Base-by-base conservation (phyloP, 2,888 invertebrate species). In the Drosophila kanekoi region DNA sequence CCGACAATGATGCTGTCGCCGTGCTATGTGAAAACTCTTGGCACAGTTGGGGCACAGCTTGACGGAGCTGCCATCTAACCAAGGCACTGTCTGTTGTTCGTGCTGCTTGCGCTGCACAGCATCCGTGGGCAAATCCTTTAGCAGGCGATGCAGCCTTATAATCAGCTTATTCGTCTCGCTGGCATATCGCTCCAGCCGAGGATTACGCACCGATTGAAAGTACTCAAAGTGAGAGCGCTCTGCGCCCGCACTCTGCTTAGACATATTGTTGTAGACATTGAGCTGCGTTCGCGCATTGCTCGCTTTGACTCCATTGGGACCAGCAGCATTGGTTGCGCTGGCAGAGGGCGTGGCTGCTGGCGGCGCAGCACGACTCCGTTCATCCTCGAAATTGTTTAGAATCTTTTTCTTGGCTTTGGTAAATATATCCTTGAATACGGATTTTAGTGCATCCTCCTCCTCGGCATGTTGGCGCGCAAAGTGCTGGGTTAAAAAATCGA, bases 101-200 rank as follows among this genome's bases (percentile, higher is more conserved):
- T 95, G 94, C 88, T 95, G 95, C 93, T 96, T 96, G 74, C 96
- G 94, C 89, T 95, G 95, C 54, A 94, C 93, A 13, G 95, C 94
- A 84, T 96, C 96, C 74, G 93, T 92, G 5, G 98, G 97, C 92
- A 96, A 94, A 90, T 97, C 96, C 80, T 95, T 94, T 37, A 99
- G 94, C 65, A 99, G 93, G 91, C 98, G 97, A 92, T 98, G 98
- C 80, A 99, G 93, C 79, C 99, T 94, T 90, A 99, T 98, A 52
- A 99, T 94, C 60, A 99, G 93, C 92, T 98, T 98, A 92, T 99
- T 99, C 1, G 98, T 99, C 93, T 99, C 98, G 10, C 97, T 96
- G 0, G 98, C 97, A 90, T 96, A 97, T 83, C 97, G 95, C 92
- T 99, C 98, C 65, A 98, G 93, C 64, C 96, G 93, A 1, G 94